phyloP scores from a whole-genome alignment of 2,888 invertebrate genomes.

The Chrysodeixis includens region DNA sequence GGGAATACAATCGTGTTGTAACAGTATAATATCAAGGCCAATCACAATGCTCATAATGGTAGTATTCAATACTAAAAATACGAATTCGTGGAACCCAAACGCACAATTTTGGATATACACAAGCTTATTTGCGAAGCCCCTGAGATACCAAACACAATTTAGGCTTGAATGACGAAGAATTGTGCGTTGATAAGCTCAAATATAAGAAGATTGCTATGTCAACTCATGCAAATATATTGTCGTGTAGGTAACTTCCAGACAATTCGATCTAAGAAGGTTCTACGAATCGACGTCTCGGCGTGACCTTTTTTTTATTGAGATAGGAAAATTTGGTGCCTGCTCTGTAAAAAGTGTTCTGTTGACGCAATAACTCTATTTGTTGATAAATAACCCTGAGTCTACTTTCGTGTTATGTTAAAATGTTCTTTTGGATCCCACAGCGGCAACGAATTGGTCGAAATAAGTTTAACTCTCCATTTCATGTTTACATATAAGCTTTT shows the following conservation, averaged over 20 bases:
- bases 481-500: background rate
- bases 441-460: background rate
- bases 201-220: conserved; percentile 73
- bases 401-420: conserved; percentile 22
- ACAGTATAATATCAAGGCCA: background rate
- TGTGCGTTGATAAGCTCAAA: conserved; percentile 75
- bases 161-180: conserved; percentile 70
- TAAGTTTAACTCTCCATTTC: background rate
- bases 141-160: conserved; percentile 70
- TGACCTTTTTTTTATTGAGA: conserved; percentile 77
- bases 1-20: background rate
- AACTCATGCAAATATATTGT: conserved; percentile 72
- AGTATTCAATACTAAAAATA: conserved; percentile 31
- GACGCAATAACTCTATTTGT: conserved; percentile 52
- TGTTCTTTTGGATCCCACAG: conserved; percentile 13
- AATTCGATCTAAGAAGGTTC: conserved; percentile 75
- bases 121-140: conserved; percentile 62
- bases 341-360: conserved; percentile 59
- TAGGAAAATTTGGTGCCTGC: conserved; percentile 65
- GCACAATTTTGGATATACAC: conserved; percentile 44
- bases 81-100: conserved; percentile 33
- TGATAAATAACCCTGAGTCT: conserved; percentile 37
- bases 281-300: conserved; percentile 72
- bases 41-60: background rate
- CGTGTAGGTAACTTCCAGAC: conserved; percentile 61